These are phyloP conservation scores for Megaceryle maxima DNA, from an alignment of 2,113 vertebrate genomes.

Conservation along the genomic window DNA sequence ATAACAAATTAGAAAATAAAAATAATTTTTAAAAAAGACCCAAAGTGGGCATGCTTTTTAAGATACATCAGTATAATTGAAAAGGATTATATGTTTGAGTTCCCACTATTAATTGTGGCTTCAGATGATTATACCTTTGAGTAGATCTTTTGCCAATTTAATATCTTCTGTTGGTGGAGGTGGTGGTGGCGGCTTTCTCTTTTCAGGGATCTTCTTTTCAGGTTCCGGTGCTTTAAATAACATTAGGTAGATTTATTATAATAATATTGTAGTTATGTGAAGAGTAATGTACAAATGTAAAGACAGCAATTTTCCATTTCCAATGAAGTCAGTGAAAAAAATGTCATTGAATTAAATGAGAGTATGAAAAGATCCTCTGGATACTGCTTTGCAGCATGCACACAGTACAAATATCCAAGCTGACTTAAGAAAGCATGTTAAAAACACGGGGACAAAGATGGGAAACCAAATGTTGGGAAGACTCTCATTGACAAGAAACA, in stretches of 20 bases:
- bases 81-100: neutral
- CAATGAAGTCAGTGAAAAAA: conserved; percentile 11
- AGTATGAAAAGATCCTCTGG: neutral
- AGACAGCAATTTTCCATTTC: neutral
- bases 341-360: neutral
- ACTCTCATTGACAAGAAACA: neutral
- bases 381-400: neutral
- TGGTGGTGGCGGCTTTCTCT: conserved; percentile 68
- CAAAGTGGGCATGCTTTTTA: conserved; percentile 10
- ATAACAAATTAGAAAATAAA: neutral
- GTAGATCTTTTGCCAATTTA: conserved; percentile 74
- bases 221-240: conserved; percentile 79
- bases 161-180: conserved; percentile 75
- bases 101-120: conserved; percentile 14
- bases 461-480: neutral
- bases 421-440: neutral
- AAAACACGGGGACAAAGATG: neutral
- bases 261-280: neutral
- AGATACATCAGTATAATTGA: conserved; percentile 16
- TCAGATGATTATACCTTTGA: conserved; percentile 77
- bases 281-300: neutral
- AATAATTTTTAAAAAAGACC: neutral
- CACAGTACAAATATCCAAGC: neutral
- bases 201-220: conserved; percentile 78
- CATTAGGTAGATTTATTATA: conserved; percentile 66